Conservation (phyloP, 1,140 invertebrate genomes). For the Asbolus verrucosus region DNA sequence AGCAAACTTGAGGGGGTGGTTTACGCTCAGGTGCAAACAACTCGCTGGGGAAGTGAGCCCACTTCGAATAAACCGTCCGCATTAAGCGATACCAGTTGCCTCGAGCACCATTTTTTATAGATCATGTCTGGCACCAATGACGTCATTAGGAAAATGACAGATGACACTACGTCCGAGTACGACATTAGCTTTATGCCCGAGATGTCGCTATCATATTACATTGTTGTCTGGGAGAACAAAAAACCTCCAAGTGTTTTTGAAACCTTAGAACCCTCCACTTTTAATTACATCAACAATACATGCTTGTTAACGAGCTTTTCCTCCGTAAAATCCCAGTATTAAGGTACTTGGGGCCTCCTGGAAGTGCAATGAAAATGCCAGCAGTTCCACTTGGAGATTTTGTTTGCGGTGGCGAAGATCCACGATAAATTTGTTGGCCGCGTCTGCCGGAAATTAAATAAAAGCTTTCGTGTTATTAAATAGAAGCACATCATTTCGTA, state of each 20-base stretch:
- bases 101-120: too few relatives aligned
- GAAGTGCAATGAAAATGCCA: conserved; percentile 27
- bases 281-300: conserved; percentile 39
- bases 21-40: conserved; percentile 34
- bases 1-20: conserved; percentile 22
- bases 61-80: conserved; percentile 5
- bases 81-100: neutral
- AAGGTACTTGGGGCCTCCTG: conserved; percentile 28
- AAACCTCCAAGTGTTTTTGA: conserved; percentile 26
- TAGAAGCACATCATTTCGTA: conserved; percentile 56
- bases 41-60: neutral
- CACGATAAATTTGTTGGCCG: conserved; percentile 7
- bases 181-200: conserved; percentile 32
- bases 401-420: neutral
- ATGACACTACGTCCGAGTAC: conserved; percentile 10
- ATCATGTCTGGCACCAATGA: too few relatives aligned
- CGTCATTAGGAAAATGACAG: conserved; percentile 23
- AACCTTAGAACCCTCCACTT: conserved; percentile 28
- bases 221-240: conserved; percentile 5
- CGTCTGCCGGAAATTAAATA: conserved; percentile 55
- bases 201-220: conserved; percentile 8
- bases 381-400: conserved; percentile 30
- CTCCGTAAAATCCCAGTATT: conserved; percentile 32
- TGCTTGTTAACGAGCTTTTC: conserved; percentile 37
- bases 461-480: conserved; percentile 55